Conservation (phyloP, 2,797 vertebrate genomes). For the Lepidocolaptes lacrymiger region DNA sequence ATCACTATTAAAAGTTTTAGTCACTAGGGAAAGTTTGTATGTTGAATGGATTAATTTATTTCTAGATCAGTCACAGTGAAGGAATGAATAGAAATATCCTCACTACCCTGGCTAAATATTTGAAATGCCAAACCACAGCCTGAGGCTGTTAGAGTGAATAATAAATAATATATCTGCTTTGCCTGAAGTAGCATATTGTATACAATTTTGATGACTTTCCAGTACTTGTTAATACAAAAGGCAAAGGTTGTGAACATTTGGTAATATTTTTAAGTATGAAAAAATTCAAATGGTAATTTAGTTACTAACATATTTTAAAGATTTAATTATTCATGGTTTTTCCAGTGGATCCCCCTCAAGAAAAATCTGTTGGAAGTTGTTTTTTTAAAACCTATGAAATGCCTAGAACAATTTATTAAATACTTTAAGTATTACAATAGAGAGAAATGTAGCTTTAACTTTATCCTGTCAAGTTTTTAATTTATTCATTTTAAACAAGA, state of each 20-base stretch:
- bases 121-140: constrained; percentile 36
- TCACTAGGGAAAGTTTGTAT: neutral
- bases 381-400: neutral
- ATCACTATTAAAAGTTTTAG: neutral
- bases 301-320: neutral
- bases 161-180: constrained; percentile 17
- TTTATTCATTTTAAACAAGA: neutral
- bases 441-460: neutral
- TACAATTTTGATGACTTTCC: neutral
- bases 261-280: neutral
- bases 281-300: neutral
- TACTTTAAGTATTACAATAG: neutral
- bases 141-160: neutral
- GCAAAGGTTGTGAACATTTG: neutral
- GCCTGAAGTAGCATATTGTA: neutral
- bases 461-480: neutral
- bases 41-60: neutral
- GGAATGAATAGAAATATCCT: neutral
- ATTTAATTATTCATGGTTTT: neutral
- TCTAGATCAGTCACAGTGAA: neutral
- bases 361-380: neutral
- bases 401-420: neutral
- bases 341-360: neutral
- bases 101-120: neutral
- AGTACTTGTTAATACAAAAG: neutral